A percentile compares a stretch with the other conserved stretches of the same genome.
Evolutionary conservation across 2,113 vertebrate species (phyloP).

Genomic region (Bos taurus): DNA sequence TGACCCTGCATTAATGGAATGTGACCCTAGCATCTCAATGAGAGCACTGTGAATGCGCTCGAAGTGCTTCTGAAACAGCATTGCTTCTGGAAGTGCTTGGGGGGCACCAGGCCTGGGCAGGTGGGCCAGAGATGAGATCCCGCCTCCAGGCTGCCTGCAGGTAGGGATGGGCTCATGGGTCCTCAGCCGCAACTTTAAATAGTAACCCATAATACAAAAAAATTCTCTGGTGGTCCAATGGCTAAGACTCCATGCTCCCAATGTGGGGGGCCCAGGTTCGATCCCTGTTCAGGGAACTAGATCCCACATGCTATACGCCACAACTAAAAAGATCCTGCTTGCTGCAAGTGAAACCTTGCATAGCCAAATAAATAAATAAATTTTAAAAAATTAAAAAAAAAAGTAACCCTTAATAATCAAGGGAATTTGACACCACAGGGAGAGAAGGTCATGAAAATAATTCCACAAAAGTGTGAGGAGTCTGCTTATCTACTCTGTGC

Average conservation of each 20-base stretch:
- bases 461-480: background rate
- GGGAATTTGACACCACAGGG: background rate
- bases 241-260: background rate
- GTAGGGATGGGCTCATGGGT: background rate
- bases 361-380: background rate
- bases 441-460: background rate
- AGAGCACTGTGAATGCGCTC: fast-evolving
- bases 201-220: background rate
- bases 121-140: fast-evolving
- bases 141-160: background rate
- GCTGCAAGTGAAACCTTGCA: background rate
- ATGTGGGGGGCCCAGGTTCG: background rate
- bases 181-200: background rate
- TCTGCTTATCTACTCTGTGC: background rate
- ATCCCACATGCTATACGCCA: background rate
- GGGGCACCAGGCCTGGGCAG: background rate
- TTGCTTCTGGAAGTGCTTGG: background rate
- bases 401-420: background rate
- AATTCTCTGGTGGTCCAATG: background rate
- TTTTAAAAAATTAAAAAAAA: background rate
- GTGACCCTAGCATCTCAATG: fast-evolving
- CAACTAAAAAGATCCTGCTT: background rate
- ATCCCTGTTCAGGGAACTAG: background rate
- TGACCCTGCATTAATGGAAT: fast-evolving
- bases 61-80: background rate